phyloP scores from a whole-genome alignment of 2,113 vertebrate genomes.

The Chloropsis cyanopogon region DNA sequence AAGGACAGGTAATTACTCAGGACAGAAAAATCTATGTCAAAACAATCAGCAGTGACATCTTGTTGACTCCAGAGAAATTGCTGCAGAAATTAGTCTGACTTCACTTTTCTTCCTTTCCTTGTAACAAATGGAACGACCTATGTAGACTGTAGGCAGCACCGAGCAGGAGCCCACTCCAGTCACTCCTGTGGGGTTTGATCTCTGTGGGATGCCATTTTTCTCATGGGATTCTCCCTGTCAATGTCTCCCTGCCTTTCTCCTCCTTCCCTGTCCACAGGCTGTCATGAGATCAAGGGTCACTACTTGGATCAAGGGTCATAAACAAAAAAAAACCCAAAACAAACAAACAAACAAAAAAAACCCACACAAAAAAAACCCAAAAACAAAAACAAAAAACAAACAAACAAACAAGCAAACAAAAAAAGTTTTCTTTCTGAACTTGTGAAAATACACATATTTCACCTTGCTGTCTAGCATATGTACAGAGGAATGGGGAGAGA shows the following conservation, averaged over 20 bases:
- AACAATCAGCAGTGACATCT: slow-evolving; percentile 1
- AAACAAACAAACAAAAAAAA: too few relatives aligned
- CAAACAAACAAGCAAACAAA: not conserved
- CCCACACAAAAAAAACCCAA: too few relatives aligned
- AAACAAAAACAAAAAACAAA: too few relatives aligned
- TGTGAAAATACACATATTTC: not conserved
- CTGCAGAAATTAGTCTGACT: not conserved
- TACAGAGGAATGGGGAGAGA: not conserved
- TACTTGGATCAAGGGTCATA: not conserved
- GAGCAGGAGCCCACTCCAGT: not conserved
- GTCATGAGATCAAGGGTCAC: not conserved
- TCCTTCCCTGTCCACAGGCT: not conserved
- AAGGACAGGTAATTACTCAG: not conserved
- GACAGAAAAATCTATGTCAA: slow-evolving; percentile 1
- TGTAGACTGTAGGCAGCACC: not conserved
- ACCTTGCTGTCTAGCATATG: not conserved
- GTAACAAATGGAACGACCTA: not conserved
- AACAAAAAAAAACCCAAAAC: not conserved
- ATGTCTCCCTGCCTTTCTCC: not conserved
- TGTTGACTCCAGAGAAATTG: not conserved
- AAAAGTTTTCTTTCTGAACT: not conserved
- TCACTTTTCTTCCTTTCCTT: not conserved
- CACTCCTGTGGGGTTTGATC: not conserved
- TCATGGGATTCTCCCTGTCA: not conserved
- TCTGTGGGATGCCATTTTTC: not conserved